Evolutionary conservation across 2,797 vertebrate species (phyloP).

Genomic region (Smutsia gigantea): DNA sequence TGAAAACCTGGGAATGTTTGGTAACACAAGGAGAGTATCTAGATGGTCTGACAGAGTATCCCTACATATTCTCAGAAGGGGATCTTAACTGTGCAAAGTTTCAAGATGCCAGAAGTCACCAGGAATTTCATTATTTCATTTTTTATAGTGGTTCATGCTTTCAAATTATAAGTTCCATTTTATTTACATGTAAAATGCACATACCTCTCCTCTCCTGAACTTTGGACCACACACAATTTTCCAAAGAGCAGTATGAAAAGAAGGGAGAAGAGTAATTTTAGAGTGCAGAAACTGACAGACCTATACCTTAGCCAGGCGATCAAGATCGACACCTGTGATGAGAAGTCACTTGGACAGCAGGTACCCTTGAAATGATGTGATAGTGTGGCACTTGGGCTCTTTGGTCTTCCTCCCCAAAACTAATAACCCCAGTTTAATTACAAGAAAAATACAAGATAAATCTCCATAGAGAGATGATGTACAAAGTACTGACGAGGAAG

Average conservation of each 20-base stretch:
- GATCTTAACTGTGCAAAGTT: not conserved
- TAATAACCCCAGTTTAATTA: not conserved
- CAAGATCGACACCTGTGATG: not conserved
- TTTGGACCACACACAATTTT: not conserved
- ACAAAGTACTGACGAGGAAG: not conserved
- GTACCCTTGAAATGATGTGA: not conserved
- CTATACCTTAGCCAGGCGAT: not conserved
- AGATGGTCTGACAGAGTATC: not conserved
- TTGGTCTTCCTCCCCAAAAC: not conserved
- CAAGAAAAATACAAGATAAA: not conserved
- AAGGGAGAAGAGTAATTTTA: not conserved
- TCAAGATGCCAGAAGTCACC: not conserved
- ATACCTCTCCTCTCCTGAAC: not conserved
- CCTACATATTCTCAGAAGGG: not conserved
- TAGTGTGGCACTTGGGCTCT: not conserved
- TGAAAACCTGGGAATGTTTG: not conserved
- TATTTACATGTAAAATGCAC: not conserved
- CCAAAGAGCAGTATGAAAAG: not conserved
- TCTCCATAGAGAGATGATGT: not conserved
- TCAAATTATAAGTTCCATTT: not conserved
- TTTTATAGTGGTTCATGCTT: not conserved
- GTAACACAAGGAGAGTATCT: not conserved
- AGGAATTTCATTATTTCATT: not conserved
- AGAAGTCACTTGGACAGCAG: not conserved
- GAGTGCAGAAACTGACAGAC: not conserved